These are phyloP conservation scores for Notoglanidium macrostoma DNA, from an alignment of 2,797 vertebrate genomes.

Conservation along the genomic window DNA sequence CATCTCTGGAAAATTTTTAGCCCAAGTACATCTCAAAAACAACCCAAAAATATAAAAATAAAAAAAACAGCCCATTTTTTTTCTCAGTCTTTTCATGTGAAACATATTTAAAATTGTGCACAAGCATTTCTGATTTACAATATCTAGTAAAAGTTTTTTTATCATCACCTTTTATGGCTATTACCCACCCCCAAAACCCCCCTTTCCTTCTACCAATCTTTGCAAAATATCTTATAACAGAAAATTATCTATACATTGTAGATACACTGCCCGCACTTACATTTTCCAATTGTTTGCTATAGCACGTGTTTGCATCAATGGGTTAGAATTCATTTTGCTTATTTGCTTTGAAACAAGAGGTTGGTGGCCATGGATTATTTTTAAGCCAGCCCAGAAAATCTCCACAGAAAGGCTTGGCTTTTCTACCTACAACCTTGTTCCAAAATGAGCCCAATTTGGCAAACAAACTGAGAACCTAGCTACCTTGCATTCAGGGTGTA, in stretches of 20 bases:
- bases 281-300: neutral
- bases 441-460: neutral
- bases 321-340: neutral
- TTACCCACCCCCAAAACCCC: neutral
- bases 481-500: neutral
- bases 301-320: neutral
- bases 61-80: neutral
- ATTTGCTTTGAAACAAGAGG: neutral
- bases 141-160: neutral
- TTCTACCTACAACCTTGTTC: neutral
- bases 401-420: neutral
- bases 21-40: neutral
- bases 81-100: neutral
- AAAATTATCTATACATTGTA: neutral
- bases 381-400: neutral
- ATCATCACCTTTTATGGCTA: neutral
- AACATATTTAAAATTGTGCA: neutral
- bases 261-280: neutral
- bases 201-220: neutral
- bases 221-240: neutral
- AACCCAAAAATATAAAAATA: neutral
- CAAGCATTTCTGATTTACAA: neutral
- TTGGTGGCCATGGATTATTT: neutral
- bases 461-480: neutral
- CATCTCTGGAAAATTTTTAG: neutral